Percentiles rank a stretch among this genome's conserved stretches.
These are phyloP conservation scores for Campylomormyrus tamandua DNA, from an alignment of 2,113 vertebrate genomes.

Conservation along the genomic window DNA sequence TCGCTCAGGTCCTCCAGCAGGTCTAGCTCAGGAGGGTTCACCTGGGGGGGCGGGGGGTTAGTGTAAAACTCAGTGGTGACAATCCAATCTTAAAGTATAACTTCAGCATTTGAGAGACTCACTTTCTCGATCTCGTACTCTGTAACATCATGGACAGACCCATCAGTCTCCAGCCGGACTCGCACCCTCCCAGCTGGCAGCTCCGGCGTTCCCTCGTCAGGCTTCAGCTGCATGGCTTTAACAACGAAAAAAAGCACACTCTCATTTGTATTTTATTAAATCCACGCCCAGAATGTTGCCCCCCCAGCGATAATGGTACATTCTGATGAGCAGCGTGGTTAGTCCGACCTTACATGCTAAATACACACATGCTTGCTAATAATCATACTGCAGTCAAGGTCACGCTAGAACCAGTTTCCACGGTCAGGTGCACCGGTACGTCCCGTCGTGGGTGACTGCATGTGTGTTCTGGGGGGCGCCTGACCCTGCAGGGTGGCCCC, in stretches of 20 bases:
- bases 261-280: background rate
- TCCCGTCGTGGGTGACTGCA: background rate
- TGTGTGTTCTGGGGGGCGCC: background rate
- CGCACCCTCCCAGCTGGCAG: conserved; percentile 67
- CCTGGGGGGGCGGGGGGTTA: conserved; percentile 47
- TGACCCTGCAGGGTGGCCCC: background rate
- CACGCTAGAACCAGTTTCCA: background rate
- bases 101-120: conserved; percentile 16
- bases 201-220: conserved; percentile 83
- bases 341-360: background rate
- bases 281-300: background rate
- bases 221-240: conserved; percentile 84
- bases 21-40: conserved; percentile 75
- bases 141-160: conserved; percentile 61
- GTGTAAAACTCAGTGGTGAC: background rate
- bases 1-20: conserved; percentile 73
- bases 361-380: background rate
- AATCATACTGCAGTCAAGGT: background rate
- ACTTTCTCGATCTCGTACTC: conserved; percentile 76
- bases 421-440: background rate
- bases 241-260: background rate
- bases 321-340: background rate
- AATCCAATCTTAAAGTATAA: background rate
- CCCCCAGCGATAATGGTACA: background rate
- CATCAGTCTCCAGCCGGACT: conserved; percentile 64